Evolutionary conservation across 2,888 invertebrate species (phyloP).

Genomic region (Stegana nigrithorax): DNA sequence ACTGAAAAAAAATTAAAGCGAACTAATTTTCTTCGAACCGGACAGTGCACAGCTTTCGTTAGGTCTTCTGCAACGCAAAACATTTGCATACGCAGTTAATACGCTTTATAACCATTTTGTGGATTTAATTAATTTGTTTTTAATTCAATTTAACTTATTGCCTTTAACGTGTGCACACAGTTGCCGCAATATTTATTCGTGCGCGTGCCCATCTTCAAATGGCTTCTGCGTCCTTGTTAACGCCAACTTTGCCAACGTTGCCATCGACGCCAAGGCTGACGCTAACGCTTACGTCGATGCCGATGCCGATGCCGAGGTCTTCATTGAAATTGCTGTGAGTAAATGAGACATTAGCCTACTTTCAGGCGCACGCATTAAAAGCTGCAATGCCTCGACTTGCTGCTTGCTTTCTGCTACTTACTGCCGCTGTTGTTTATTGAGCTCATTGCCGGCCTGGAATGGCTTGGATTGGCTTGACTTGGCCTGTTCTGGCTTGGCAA

Average conservation of each 20-base stretch:
- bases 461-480: conserved; percentile 56
- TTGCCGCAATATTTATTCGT: background rate
- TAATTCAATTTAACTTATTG: conserved; percentile 60
- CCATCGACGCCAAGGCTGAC: background rate
- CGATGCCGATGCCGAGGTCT: background rate
- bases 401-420: background rate
- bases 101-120: background rate
- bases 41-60: no score
- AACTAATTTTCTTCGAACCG: no score
- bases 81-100: no score
- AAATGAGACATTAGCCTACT: conserved; percentile 1
- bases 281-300: background rate
- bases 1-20: no score
- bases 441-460: no score
- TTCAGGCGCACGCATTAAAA: no score
- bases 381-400: background rate
- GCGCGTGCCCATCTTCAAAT: background rate
- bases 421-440: no score
- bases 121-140: conserved; percentile 48
- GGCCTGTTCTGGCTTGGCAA: conserved; percentile 49
- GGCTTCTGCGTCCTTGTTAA: no score
- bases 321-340: background rate
- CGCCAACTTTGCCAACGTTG: no score
- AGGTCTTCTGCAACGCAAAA: no score
- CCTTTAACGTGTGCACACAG: conserved; percentile 18